phyloP scores from a whole-genome alignment of 2,888 invertebrate species.

The Cryptocheilus praepositus region DNA sequence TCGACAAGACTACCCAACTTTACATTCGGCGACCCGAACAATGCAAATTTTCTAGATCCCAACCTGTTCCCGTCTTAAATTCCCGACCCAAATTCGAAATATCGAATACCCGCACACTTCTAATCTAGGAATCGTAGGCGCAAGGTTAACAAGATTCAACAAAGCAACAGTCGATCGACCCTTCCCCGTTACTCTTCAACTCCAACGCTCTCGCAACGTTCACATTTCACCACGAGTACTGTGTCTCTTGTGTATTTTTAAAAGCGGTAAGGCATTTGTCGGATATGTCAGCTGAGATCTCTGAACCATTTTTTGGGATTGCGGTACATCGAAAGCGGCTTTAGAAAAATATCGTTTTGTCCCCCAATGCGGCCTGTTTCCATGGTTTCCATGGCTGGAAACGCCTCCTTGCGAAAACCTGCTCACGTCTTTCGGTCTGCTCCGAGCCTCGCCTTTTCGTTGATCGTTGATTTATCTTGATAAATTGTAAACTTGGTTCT shows the following conservation, averaged over 20 bases:
- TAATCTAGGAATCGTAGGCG: no score
- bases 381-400: no score
- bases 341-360: slow-evolving; percentile 69
- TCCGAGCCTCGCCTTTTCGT: slow-evolving; percentile 5
- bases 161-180: no score
- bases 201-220: slow-evolving; percentile 14
- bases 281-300: slow-evolving; percentile 74
- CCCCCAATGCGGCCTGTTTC: not conserved
- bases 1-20: no score
- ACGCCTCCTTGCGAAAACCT: no score
- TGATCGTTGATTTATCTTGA: slow-evolving; percentile 21
- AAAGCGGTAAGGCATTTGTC: slow-evolving; percentile 74
- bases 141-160: no score
- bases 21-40: no score
- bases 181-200: not conserved
- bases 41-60: no score
- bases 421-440: no score
- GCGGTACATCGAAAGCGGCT: slow-evolving; percentile 67
- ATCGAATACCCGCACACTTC: no score
- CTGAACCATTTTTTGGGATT: slow-evolving; percentile 54
- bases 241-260: slow-evolving; percentile 10
- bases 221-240: not conserved
- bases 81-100: no score
- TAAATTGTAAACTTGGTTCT: not conserved
- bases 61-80: no score